Conservation (phyloP, 2,113 vertebrate species). For the Pycnonotus jocosus region DNA sequence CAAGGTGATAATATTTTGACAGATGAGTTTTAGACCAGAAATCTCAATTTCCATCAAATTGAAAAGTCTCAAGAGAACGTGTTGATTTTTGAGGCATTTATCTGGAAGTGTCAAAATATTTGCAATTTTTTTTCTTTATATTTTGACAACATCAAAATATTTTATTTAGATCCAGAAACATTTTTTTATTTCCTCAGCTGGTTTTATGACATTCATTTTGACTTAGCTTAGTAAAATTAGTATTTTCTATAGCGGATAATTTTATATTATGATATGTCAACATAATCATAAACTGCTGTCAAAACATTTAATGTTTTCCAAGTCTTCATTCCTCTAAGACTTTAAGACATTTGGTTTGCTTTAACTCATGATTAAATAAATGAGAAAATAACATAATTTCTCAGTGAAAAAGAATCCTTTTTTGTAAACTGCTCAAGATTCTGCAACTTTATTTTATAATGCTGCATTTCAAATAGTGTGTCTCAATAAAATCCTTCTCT, state of each 20-base stretch:
- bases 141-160: background rate
- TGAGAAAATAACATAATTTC: background rate
- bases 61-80: background rate
- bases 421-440: background rate
- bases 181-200: background rate
- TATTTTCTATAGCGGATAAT: background rate
- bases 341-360: background rate
- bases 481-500: background rate
- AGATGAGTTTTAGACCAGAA: background rate
- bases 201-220: background rate
- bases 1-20: conserved; percentile 1
- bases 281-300: background rate
- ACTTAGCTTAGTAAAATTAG: background rate
- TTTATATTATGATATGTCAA: background rate
- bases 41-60: background rate
- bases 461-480: background rate
- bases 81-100: background rate
- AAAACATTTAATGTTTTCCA: conserved; percentile 1
- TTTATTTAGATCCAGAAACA: background rate
- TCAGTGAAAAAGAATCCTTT: background rate
- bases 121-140: background rate
- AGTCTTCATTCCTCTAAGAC: background rate
- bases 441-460: background rate
- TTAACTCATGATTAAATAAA: conserved; percentile 11
- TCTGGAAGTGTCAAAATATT: background rate